Conservation (phyloP, 2,888 invertebrate species). For the Stegophylla sp. region DNA sequence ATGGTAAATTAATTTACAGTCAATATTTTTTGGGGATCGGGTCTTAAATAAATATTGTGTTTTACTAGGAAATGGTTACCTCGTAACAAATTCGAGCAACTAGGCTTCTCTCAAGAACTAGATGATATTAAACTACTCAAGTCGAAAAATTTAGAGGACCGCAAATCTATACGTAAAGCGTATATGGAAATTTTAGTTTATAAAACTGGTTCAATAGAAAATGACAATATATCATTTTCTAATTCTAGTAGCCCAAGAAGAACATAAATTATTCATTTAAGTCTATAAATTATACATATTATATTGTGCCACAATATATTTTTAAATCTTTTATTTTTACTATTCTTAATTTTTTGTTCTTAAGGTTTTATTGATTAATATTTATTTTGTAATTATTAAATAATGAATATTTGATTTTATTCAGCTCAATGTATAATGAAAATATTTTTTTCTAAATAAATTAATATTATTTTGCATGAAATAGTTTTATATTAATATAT, state of each 20-base stretch:
- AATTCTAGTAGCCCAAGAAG: constrained; percentile 50
- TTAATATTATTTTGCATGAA: too few species aligned
- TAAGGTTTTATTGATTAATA: neutral
- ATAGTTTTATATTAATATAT: too few species aligned
- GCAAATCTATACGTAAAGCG: constrained; percentile 92
- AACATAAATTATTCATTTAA: constrained; percentile 28
- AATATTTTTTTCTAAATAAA: too few species aligned
- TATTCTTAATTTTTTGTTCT: neutral
- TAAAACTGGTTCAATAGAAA: constrained; percentile 58
- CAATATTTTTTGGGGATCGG: constrained; percentile 4
- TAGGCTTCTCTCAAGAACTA: constrained; percentile 75
- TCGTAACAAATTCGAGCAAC: constrained; percentile 84
- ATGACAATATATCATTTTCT: constrained; percentile 51
- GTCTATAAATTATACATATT: neutral
- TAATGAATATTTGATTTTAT: too few species aligned
- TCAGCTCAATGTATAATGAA: too few species aligned
- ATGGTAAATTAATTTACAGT: constrained; percentile 68
- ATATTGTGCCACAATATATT: neutral
- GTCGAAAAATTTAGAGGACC: constrained; percentile 87
- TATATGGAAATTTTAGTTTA: constrained; percentile 84
- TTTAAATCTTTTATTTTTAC: neutral
- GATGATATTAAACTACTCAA: constrained; percentile 82
- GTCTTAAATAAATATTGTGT: neutral
- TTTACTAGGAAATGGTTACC: constrained; percentile 86
- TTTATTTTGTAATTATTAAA: too few species aligned